Evolutionary conservation across 1,140 invertebrate genomes (phyloP), one percentile per base, ranked within the genome.

Genomic region (Mizuhopecten yessoensis): DNA sequence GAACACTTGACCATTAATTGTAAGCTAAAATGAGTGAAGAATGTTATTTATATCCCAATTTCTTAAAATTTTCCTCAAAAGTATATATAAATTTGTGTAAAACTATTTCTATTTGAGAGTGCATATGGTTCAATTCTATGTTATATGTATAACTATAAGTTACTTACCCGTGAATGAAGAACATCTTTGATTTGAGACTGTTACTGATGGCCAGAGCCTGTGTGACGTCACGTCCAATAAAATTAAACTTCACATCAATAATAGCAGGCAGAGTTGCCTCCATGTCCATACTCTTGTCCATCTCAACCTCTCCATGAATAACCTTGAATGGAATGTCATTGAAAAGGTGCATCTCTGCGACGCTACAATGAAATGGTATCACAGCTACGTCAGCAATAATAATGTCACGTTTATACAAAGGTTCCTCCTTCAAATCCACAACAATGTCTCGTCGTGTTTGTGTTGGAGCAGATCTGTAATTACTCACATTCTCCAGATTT

Each of bases 301-400:
- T 49, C 87, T 87, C 88, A 33, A 86, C 5, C 13, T 92, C 88
- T 34, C 29, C 92, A 13, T 86, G 45, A 49, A 88, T 86, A 9
- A 92, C 86, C 75, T 75, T 90, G 33, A 92, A 92, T 17, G 92
- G 92, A 89, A 92, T 88, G 57, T 89, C 89, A 57, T 88, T 87
- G 86, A 91, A 92, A 57, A 92, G 49, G 75, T 90, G 86, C 92
- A 92, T 92, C 86, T 92, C 92, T 86, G 90, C 57, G 5, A 92
- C 86, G 15, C 88, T 91, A 34, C 88, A 88, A 42, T 92, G 90
- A 5, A 90, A 86, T 34, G 92, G 92, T 11, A 92, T 87, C 86
- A 92, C 87, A 36, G 89, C 91, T 10, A 92, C 91, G 13, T 39
- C 86, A 34, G 89, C 89, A 7, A 86, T 34, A 17, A 91, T 36